These are phyloP conservation scores for Seladonia tumulorum DNA, from an alignment of 2,888 invertebrate species.

Conservation along the genomic window DNA sequence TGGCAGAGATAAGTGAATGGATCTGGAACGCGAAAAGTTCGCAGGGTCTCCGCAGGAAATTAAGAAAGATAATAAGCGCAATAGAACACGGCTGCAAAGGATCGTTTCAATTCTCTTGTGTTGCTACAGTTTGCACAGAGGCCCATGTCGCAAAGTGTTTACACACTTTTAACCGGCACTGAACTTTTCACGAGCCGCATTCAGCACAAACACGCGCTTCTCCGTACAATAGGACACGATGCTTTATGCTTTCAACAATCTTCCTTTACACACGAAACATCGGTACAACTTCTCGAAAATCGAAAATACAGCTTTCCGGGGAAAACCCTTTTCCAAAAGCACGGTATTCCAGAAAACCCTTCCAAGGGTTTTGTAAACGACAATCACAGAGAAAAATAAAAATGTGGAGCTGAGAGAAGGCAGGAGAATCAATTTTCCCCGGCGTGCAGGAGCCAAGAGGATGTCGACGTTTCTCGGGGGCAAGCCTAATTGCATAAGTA, in stretches of 20 bases:
- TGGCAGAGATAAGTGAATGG: neutral
- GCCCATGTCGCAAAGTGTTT: neutral
- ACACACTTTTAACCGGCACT: slow-evolving; percentile 2
- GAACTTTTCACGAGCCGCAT: neutral
- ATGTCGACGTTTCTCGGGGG: slow-evolving; percentile 38
- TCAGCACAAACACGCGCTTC: neutral
- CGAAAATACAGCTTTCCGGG: neutral
- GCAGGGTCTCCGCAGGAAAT: slow-evolving; percentile 4
- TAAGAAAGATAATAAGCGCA: slow-evolving; percentile 12
- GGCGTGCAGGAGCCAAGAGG: slow-evolving; percentile 32
- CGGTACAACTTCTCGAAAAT: neutral
- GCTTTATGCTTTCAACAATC: neutral
- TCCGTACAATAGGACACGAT: neutral
- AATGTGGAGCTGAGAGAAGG: neutral
- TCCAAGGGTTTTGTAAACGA: neutral
- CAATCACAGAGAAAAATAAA: neutral
- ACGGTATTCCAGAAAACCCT: too few relatives aligned
- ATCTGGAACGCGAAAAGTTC: neutral
- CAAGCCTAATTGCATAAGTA: slow-evolving; percentile 70
- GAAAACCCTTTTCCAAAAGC: too few relatives aligned
- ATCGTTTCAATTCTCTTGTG: neutral
- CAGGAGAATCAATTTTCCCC: slow-evolving; percentile 64
- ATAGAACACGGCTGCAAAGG: neutral
- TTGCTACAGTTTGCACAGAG: slow-evolving; percentile 4
- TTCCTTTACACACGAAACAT: too few relatives aligned